Conservation (phyloP, 2,888 invertebrate genomes). For the Agrotis ipsilon region DNA sequence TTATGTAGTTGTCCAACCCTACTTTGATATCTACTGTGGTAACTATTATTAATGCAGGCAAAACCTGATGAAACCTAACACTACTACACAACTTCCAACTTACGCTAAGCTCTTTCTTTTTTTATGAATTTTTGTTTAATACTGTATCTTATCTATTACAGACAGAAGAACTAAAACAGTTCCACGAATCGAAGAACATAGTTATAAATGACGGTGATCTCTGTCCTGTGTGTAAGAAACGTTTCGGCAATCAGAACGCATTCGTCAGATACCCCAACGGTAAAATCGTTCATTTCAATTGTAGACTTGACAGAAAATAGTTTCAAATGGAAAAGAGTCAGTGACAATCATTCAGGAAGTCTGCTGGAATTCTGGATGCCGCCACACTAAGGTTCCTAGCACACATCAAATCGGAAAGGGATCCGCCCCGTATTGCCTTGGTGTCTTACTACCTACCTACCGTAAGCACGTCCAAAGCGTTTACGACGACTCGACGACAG, state of each 20-base stretch:
- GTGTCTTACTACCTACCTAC: no score
- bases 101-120: neutral
- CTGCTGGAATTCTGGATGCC: no score
- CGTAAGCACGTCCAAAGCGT: no score
- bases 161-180: slow-evolving; percentile 95
- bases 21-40: no score
- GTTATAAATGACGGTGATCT: slow-evolving; percentile 96
- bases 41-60: neutral
- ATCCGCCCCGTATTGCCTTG: no score
- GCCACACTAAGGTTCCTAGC: no score
- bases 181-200: slow-evolving; percentile 95
- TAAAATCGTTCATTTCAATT: slow-evolving; percentile 98
- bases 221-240: slow-evolving; percentile 98
- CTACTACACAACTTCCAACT: no score
- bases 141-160: slow-evolving; percentile 68
- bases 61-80: neutral
- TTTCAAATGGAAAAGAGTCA: neutral
- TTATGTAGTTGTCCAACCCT: no score
- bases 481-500: no score
- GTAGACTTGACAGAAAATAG: slow-evolving; percentile 83
- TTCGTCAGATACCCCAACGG: slow-evolving; percentile 98
- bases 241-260: slow-evolving; percentile 98
- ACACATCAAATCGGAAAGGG: no score
- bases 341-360: no score
- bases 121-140: neutral